Percentiles rank a stretch among this genome's conserved stretches.
These are phyloP conservation scores for Serinus canaria DNA, from an alignment of 2,113 vertebrate species.

Conservation along the genomic window DNA sequence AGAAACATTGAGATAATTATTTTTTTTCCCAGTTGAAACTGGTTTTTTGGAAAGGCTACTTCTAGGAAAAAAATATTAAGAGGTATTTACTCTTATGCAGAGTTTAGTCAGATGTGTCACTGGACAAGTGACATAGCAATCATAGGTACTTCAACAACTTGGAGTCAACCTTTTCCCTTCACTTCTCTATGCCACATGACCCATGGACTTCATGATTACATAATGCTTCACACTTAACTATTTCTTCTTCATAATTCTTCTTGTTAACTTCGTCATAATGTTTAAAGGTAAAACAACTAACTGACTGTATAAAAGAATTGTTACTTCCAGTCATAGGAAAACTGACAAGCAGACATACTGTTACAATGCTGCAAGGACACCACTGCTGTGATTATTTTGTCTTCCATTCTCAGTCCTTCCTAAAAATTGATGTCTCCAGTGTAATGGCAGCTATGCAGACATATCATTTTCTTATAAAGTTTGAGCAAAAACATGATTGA, in stretches of 20 bases:
- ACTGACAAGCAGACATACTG: not conserved
- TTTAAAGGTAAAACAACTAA: slow-evolving; percentile 15
- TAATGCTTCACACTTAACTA: slow-evolving; percentile 1
- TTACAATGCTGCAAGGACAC: not conserved
- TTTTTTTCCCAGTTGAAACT: not conserved
- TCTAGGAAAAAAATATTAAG: not conserved
- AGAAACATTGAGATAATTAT: not conserved
- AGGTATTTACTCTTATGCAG: not conserved
- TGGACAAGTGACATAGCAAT: not conserved
- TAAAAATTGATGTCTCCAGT: not conserved
- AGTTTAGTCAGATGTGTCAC: not conserved
- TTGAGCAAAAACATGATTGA: not conserved
- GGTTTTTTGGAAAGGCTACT: not conserved
- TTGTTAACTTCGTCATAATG: not conserved
- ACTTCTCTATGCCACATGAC: slow-evolving; percentile 20
- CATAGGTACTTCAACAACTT: not conserved
- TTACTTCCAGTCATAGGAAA: not conserved
- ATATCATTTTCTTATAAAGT: not conserved
- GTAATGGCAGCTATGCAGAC: not conserved
- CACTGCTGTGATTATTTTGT: not conserved
- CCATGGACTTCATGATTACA: not conserved
- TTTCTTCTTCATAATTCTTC: slow-evolving; percentile 3
- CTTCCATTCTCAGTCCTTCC: not conserved
- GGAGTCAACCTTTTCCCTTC: not conserved
- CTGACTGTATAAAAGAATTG: not conserved